Conservation (phyloP, 2,888 invertebrate species). For the Melanostoma scalare region DNA sequence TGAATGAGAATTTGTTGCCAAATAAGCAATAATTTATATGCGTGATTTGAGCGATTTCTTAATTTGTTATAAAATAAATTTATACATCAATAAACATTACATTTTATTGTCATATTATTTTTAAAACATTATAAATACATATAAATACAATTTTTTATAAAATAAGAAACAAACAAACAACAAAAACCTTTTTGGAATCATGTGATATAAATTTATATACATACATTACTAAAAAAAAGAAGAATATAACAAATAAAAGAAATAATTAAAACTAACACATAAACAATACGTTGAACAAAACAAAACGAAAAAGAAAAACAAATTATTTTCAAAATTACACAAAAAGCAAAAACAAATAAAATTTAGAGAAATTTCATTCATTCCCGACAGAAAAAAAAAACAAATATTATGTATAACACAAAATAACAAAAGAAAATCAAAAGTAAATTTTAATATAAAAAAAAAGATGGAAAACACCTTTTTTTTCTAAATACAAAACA, state of each 20-base stretch:
- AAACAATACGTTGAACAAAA: conserved; percentile 42
- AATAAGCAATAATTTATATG: conserved; percentile 64
- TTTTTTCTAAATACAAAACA: conserved; percentile 61
- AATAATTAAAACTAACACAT: conserved; percentile 55
- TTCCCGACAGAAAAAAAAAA: conserved; percentile 49
- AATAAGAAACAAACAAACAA: conserved; percentile 71
- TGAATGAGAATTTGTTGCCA: conserved; percentile 36
- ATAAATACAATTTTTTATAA: conserved; percentile 59
- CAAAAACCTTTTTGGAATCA: conserved; percentile 73
- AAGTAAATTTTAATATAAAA: conserved; percentile 48
- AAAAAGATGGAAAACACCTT: background rate
- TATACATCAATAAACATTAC: conserved; percentile 40
- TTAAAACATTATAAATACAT: conserved; percentile 47
- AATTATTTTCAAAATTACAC: conserved; percentile 69
- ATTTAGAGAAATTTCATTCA: conserved; percentile 63
- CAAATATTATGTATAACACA: conserved; percentile 30
- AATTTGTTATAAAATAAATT: conserved; percentile 44
- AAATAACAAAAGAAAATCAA: conserved; percentile 57
- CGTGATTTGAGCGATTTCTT: conserved; percentile 39
- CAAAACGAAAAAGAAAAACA: conserved; percentile 12
- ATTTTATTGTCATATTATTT: conserved; percentile 9
- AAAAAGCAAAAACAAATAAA: conserved; percentile 46
- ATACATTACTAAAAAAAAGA: conserved; percentile 65
- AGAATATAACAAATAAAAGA: conserved; percentile 43
- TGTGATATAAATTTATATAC: conserved; percentile 73